These are phyloP conservation scores for Matsumyia berberina DNA, from an alignment of 2,888 invertebrate species.

Conservation along the genomic window DNA sequence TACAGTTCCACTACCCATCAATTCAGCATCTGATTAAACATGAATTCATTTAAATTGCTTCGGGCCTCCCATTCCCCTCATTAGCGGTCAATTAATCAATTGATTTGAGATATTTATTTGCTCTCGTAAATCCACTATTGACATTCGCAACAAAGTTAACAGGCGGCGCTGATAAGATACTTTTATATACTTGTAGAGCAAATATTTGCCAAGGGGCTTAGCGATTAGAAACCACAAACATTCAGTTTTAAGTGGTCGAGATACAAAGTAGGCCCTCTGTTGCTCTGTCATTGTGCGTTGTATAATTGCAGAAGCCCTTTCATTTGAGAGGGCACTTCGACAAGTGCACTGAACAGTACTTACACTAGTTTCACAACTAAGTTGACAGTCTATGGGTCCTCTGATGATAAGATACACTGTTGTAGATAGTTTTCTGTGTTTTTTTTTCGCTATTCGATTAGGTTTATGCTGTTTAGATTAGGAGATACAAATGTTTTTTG, in stretches of 20 bases:
- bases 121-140: slow-evolving; percentile 61
- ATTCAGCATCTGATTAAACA: no score
- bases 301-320: neutral
- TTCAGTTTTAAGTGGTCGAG: slow-evolving; percentile 23
- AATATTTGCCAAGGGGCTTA: slow-evolving; percentile 47
- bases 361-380: slow-evolving; percentile 19
- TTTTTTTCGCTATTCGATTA: slow-evolving; percentile 7
- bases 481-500: slow-evolving; percentile 20
- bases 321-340: neutral
- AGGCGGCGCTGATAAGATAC: slow-evolving; percentile 28
- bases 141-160: slow-evolving; percentile 65
- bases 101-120: slow-evolving; percentile 43
- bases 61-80: neutral
- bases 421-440: slow-evolving; percentile 6
- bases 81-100: slow-evolving; percentile 39
- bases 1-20: no score
- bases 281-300: neutral
- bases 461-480: slow-evolving; percentile 28
- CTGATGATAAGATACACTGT: slow-evolving; percentile 52
- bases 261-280: slow-evolving; percentile 1
- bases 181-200: slow-evolving; percentile 13
- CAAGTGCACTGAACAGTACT: neutral
- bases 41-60: no score
- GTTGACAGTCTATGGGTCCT: slow-evolving; percentile 1
- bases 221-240: slow-evolving; percentile 9